phyloP scores from a whole-genome alignment of 2,113 vertebrate genomes.

The Anolis sagrei region DNA sequence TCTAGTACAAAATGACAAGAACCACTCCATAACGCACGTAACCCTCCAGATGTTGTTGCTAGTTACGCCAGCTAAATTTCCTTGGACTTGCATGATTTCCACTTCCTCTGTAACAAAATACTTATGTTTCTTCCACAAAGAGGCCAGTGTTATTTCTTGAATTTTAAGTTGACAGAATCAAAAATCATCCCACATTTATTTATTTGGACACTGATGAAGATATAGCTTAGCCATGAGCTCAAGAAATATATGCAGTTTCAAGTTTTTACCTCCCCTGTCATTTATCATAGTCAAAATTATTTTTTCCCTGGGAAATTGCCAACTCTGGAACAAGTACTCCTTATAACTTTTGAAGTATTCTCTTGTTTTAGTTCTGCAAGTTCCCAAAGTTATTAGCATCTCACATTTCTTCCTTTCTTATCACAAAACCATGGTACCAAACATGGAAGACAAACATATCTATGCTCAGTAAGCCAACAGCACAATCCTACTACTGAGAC shows the following conservation, averaged over 20 bases:
- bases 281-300: background rate
- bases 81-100: too few relatives aligned
- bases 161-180: background rate
- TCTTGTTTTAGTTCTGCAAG: background rate
- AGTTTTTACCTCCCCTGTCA: background rate
- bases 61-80: too few relatives aligned
- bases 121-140: background rate
- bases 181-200: background rate
- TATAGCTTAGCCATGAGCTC: background rate
- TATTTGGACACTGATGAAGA: background rate
- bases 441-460: background rate
- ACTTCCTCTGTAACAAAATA: background rate
- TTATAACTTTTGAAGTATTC: background rate
- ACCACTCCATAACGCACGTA: background rate
- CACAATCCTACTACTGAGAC: background rate
- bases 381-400: conserved; percentile 17
- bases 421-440: conserved; percentile 21
- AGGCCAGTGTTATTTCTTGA: background rate
- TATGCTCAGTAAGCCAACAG: background rate
- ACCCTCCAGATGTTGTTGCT: too few relatives aligned
- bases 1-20: background rate
- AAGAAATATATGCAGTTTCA: background rate
- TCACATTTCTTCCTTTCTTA: conserved; percentile 15
- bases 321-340: conserved; percentile 7
- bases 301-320: conserved; percentile 4